These are phyloP conservation scores for Patella vulgata DNA, from an alignment of 1,140 invertebrate genomes.

Conservation along the genomic window DNA sequence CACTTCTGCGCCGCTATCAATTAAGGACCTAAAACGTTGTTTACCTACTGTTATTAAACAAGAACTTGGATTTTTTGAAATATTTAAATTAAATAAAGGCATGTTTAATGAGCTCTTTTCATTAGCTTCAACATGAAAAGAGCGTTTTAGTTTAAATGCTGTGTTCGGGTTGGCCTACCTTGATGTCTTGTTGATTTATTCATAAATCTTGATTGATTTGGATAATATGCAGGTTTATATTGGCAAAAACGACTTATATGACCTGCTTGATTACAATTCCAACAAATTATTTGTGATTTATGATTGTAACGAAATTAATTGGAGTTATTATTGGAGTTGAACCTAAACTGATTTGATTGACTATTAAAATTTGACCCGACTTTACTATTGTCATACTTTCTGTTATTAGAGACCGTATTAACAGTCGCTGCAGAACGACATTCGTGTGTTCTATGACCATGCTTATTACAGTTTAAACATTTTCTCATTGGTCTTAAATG, in stretches of 20 bases:
- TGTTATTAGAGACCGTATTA: too few relatives aligned
- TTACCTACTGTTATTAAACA: neutral
- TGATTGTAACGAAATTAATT: too few relatives aligned
- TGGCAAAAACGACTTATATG: neutral
- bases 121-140: too few relatives aligned
- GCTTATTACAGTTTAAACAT: neutral
- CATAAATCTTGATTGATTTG: too few relatives aligned
- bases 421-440: neutral
- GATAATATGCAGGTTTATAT: too few relatives aligned
- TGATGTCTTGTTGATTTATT: too few relatives aligned
- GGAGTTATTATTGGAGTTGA: too few relatives aligned
- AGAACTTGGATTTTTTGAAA: neutral
- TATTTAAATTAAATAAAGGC: neutral
- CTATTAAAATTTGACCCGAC: too few relatives aligned
- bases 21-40: conserved; percentile 11
- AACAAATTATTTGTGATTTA: neutral
- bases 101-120: neutral
- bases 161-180: too few relatives aligned
- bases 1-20: conserved; percentile 14
- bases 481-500: conserved; percentile 4
- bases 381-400: too few relatives aligned
- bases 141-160: neutral
- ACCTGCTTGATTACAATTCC: neutral
- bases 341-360: too few relatives aligned
- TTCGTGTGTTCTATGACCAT: neutral